Base-by-base conservation (phyloP, 2,797 vertebrate species). In the Triplophysa yarkandensis region DNA sequence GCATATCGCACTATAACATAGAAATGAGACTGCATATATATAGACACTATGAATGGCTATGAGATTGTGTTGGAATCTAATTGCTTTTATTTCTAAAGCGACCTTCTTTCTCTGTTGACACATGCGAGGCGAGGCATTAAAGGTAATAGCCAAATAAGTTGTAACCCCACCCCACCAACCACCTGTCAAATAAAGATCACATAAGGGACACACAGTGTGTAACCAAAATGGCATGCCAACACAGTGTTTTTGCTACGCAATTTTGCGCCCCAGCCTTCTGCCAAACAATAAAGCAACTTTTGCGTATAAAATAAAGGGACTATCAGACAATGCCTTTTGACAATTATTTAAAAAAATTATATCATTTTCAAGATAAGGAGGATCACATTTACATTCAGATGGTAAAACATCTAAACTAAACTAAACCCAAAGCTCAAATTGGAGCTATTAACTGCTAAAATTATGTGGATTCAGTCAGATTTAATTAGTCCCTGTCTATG, bases 151-250 rank as follows among this genome's bases (percentile, higher is more conserved):
- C 6, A 28, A 54, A 16, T 14, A 14, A 28, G 13, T 6, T 28
- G 25, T 55, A 55, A 27, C 25, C 23, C 13, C 52, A 6, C 23
- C 52, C 25, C 25, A 27, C 7, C 23, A 54, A 16, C 23, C 25
- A 54, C 52, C 25, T 54, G 52, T 54, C 52, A 54, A 14, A 54
- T 27, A 54, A 14, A 54, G 6, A 54, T 54, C 52, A 54, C 52
- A 54, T 54, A 54, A 16, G 52, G 52, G 52, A 54, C 52, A 54
- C 50, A 27, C 23, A 27, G 48, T 54, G 13, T 54, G 52, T 7
- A 27, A 54, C 50, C 9, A 19, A 46, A 46, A 46, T 6, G 2
- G 1, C 23, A 54, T 21, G 23, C 23, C 2, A 52, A 1, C 14
- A 52, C 21, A 52, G 48, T 3, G 13, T 25, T 25, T 23, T 6